A percentile compares a stretch with the other conserved stretches of the same genome.
Conservation (phyloP, 2,797 vertebrate species). For the Danio choprae region DNA sequence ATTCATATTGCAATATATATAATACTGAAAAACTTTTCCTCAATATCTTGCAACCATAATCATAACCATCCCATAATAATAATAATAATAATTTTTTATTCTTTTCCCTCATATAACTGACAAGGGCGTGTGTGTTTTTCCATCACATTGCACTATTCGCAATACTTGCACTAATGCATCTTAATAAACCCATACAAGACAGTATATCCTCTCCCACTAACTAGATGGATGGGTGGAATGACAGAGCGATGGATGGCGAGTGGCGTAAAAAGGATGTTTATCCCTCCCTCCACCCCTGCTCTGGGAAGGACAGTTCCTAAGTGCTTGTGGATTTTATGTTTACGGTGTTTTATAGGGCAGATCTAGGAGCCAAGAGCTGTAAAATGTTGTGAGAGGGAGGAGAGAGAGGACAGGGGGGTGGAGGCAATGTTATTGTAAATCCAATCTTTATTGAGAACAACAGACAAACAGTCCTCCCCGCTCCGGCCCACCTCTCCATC, state of each 20-base stretch:
- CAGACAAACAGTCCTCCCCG: conserved; percentile 65
- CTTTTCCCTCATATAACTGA: not conserved
- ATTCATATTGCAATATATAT: too few species aligned
- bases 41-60: not conserved
- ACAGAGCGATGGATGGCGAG: conserved; percentile 71
- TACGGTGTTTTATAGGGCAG: conserved; percentile 84
- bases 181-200: conserved; percentile 82
- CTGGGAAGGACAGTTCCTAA: conserved; percentile 80
- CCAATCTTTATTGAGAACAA: conserved; percentile 82
- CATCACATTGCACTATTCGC: conserved; percentile 73
- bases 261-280: conserved; percentile 83
- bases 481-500: conserved; percentile 57
- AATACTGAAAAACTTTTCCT: too few species aligned
- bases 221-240: conserved; percentile 60
- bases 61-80: not conserved
- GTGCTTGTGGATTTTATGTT: conserved; percentile 89
- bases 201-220: conserved; percentile 79
- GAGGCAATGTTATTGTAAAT: conserved; percentile 82
- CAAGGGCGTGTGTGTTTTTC: not conserved
- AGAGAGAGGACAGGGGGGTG: conserved; percentile 64
- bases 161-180: conserved; percentile 80
- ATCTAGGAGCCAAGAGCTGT: conserved; percentile 80
- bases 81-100: not conserved
- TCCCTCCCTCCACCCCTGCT: conserved; percentile 62
- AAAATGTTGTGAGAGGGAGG: conserved; percentile 76